These are phyloP conservation scores for Saguinus imperator DNA, from an alignment of 2,113 vertebrate species.

Conservation along the genomic window DNA sequence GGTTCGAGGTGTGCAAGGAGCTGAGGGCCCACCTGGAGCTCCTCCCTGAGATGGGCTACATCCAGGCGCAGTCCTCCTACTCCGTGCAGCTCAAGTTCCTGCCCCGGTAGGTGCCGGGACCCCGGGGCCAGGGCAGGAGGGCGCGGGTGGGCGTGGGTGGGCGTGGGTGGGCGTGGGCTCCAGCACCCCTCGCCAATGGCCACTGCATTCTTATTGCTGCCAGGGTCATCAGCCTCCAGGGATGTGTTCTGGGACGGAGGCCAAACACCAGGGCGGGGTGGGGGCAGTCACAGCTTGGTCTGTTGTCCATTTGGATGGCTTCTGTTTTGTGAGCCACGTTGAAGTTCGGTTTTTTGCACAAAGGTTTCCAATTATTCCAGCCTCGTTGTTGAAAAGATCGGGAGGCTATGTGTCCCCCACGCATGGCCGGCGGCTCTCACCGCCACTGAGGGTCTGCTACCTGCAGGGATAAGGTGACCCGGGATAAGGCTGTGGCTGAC, in stretches of 20 bases:
- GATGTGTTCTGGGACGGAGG: background rate
- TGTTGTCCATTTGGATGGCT: background rate
- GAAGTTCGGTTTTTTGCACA: background rate
- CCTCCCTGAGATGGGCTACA: constrained; percentile 88
- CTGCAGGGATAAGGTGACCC: too few species aligned
- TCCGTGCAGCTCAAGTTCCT: constrained; percentile 91
- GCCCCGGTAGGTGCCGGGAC: constrained; percentile 87
- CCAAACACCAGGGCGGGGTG: background rate
- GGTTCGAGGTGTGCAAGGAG: constrained; percentile 91
- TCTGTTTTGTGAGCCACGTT: background rate
- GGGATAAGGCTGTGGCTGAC: too few species aligned
- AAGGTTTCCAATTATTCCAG: background rate
- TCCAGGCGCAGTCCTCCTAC: constrained; percentile 90
- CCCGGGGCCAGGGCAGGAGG: rapidly evolving
- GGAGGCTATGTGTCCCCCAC: too few species aligned
- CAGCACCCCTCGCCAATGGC: background rate
- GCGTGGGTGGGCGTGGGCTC: background rate
- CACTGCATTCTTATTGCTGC: background rate
- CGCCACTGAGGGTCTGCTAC: too few species aligned
- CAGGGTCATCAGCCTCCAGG: too few species aligned
- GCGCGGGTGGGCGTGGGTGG: background rate
- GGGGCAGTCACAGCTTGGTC: background rate
- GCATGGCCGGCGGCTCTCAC: too few species aligned
- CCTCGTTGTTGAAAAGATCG: background rate
- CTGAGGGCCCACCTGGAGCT: constrained; percentile 92